Percentiles rank a stretch among this genome's conserved stretches.
Conservation (phyloP, 2,113 vertebrate species). For the Toxostoma redivivum region DNA sequence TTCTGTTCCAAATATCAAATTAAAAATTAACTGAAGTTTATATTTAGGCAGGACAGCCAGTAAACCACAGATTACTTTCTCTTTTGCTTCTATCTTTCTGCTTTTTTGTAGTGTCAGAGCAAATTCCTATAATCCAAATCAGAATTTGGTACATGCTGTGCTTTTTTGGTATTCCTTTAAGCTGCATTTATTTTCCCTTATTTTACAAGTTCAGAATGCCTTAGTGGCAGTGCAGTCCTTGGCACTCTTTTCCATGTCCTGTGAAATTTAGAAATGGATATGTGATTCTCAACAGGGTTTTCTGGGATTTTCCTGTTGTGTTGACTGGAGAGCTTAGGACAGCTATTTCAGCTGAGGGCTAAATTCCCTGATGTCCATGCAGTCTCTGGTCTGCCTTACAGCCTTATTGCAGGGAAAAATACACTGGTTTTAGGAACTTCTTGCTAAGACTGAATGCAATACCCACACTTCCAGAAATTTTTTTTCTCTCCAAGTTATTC, state of each 20-base stretch:
- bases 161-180: neutral
- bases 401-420: neutral
- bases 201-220: neutral
- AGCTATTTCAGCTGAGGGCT: neutral
- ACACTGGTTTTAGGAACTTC: neutral
- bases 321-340: neutral
- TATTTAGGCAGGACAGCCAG: conserved; percentile 43
- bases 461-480: neutral
- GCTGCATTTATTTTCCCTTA: neutral
- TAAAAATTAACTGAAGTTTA: conserved; percentile 26
- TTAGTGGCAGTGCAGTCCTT: neutral
- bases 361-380: neutral
- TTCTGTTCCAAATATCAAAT: conserved; percentile 15
- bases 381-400: neutral
- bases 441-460: neutral
- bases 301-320: neutral
- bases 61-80: neutral
- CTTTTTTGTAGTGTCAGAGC: neutral
- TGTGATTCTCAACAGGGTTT: neutral
- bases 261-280: neutral
- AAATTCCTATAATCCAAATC: neutral
- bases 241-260: neutral
- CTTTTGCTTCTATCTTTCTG: neutral
- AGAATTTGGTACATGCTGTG: neutral
- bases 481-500: neutral